Evolutionary conservation across 2,888 invertebrate genomes (phyloP).

Genomic region (Chromoteleia sp.): DNA sequence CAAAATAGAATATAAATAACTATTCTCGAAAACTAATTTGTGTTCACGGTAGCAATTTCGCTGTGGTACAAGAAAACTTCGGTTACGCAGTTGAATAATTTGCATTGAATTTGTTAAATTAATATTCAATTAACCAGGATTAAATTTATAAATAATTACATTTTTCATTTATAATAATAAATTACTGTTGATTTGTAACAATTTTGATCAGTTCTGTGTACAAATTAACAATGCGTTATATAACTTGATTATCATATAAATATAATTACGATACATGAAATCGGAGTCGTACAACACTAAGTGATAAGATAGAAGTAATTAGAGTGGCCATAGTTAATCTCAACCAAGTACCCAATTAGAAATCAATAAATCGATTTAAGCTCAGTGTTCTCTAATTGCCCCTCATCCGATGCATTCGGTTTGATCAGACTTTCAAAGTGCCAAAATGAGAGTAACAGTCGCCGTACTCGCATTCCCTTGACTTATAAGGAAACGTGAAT

Average conservation of each 20-base stretch:
- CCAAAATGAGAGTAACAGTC: constrained; percentile 29
- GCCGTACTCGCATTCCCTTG: constrained; percentile 3
- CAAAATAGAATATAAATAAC: constrained; percentile 12
- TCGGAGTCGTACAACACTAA: constrained; percentile 26
- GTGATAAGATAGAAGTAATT: constrained; percentile 42
- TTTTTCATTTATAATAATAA: not conserved
- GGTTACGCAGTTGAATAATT: not conserved
- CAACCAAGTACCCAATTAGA: constrained; percentile 24
- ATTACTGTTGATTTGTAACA: not conserved
- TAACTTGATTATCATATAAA: constrained; percentile 27
- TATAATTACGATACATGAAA: constrained; percentile 23
- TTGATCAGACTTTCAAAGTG: constrained; percentile 2
- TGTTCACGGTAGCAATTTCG: constrained; percentile 1
- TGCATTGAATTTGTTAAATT: not conserved
- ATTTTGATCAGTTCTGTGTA: not conserved
- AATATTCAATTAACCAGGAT: not conserved
- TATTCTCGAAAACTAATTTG: constrained; percentile 4
- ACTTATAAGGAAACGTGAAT: constrained; percentile 48
- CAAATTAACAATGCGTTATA: not conserved
- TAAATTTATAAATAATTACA: not conserved
- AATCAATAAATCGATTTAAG: constrained; percentile 38
- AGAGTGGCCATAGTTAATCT: constrained; percentile 17
- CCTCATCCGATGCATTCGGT: not conserved
- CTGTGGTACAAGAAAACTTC: too few species aligned
- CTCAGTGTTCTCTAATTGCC: constrained; percentile 12